phyloP scores from a whole-genome alignment of 2,888 invertebrate genomes.

The Nudaria mundana region DNA sequence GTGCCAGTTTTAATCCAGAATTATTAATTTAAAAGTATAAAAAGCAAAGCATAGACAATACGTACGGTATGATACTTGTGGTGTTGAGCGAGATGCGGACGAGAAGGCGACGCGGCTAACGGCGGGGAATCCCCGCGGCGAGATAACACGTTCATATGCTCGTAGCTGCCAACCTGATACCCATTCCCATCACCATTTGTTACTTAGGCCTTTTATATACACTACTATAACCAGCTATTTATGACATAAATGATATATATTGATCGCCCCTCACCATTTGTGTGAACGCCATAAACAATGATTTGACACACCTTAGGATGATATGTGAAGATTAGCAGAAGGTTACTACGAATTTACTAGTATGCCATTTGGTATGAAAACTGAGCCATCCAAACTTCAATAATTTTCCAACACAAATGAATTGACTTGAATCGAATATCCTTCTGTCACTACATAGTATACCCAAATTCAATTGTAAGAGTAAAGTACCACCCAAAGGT shows the following conservation, averaged over 20 bases:
- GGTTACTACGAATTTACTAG: too few species aligned
- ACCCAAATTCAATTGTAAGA: too few species aligned
- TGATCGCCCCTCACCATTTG: too few species aligned
- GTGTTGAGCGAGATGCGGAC: constrained; percentile 86
- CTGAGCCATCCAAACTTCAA: too few species aligned
- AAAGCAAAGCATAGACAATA: constrained; percentile 19
- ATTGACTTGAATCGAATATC: too few species aligned
- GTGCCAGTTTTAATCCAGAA: background rate
- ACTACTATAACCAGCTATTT: background rate
- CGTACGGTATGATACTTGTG: constrained; percentile 98
- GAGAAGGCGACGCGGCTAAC: constrained; percentile 94
- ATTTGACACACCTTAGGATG: too few species aligned
- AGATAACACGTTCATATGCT: constrained; percentile 93
- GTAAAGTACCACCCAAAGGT: too few species aligned
- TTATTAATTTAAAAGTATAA: background rate
- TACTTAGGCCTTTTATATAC: background rate
- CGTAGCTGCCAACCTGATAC: constrained; percentile 91
- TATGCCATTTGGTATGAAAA: too few species aligned
- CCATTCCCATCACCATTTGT: constrained; percentile 11
- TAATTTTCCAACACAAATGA: too few species aligned
- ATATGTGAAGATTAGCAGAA: too few species aligned
- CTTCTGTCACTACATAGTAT: too few species aligned
- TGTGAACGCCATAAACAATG: too few species aligned
- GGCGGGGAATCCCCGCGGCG: constrained; percentile 90
- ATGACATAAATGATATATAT: background rate